phyloP scores from a whole-genome alignment of 1,140 invertebrate species.

The Zophobas atratus region DNA sequence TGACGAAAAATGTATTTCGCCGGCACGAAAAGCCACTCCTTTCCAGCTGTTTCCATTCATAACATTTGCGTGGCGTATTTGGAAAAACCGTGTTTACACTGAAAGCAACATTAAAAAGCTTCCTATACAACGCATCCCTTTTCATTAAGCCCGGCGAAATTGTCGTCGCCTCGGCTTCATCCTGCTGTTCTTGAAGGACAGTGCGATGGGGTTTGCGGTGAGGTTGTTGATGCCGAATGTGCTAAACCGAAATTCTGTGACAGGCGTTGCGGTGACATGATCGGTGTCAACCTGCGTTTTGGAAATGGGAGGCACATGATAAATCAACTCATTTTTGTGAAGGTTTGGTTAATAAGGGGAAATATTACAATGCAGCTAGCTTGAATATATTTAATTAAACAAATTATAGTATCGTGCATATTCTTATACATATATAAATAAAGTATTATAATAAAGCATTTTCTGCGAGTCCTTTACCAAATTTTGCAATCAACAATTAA shows the following conservation, averaged over 20 bases:
- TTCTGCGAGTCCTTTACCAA: too few relatives aligned
- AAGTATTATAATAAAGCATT: too few relatives aligned
- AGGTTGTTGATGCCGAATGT: slow-evolving; percentile 6
- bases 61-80: slow-evolving; percentile 3
- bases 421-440: too few relatives aligned
- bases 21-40: background rate
- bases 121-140: background rate
- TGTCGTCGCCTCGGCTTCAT: too few relatives aligned
- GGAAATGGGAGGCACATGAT: slow-evolving; percentile 77
- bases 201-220: slow-evolving; percentile 20
- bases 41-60: slow-evolving; percentile 20
- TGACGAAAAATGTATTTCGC: background rate
- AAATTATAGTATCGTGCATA: too few relatives aligned
- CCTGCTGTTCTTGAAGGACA: slow-evolving; percentile 4
- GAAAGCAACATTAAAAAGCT: slow-evolving; percentile 5
- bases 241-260: slow-evolving; percentile 53
- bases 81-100: slow-evolving; percentile 9
- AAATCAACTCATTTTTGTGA: slow-evolving; percentile 69
- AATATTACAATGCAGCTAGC: slow-evolving; percentile 73
- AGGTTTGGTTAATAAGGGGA: too few relatives aligned
- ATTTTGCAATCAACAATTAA: too few relatives aligned
- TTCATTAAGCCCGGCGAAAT: background rate
- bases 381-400: too few relatives aligned
- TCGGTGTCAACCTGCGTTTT: slow-evolving; percentile 82
- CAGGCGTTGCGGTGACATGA: slow-evolving; percentile 82